These are phyloP conservation scores for Hippoglossus hippoglossus DNA, from an alignment of 2,797 vertebrate species.

Conservation along the genomic window DNA sequence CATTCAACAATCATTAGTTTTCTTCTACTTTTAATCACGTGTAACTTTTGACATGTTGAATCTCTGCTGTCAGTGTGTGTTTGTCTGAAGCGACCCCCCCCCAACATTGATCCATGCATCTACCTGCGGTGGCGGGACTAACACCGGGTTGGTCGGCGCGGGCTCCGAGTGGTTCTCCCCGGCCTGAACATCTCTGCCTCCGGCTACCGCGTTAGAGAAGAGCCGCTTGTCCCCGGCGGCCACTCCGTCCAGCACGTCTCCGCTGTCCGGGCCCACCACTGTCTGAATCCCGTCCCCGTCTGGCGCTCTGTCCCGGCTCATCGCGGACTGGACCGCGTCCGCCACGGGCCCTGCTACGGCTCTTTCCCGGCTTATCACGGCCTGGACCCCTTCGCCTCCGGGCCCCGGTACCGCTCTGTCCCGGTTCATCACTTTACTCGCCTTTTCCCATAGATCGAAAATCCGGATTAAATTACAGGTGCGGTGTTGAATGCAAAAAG, in stretches of 20 bases:
- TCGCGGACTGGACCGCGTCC: constrained; percentile 73
- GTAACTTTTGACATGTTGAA: background rate
- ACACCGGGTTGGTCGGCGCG: constrained; percentile 82
- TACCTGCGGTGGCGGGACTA: constrained; percentile 75
- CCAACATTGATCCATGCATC: background rate
- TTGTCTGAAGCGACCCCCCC: too few species aligned
- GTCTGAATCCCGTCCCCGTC: constrained; percentile 72
- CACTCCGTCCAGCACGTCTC: constrained; percentile 82
- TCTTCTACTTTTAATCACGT: background rate
- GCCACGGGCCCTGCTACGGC: constrained; percentile 74
- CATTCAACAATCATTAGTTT: too few species aligned
- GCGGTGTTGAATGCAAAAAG: background rate
- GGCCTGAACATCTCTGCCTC: constrained; percentile 78
- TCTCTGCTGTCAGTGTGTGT: background rate
- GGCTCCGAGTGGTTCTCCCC: constrained; percentile 84
- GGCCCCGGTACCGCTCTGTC: constrained; percentile 86
- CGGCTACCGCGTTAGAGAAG: constrained; percentile 76
- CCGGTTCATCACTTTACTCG: constrained; percentile 88
- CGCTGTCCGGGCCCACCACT: constrained; percentile 82
- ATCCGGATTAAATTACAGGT: constrained; percentile 27
- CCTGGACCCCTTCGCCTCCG: constrained; percentile 71
- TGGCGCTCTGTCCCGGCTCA: constrained; percentile 88
- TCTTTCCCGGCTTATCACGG: constrained; percentile 87
- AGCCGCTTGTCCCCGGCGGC: constrained; percentile 80
- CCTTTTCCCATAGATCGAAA: constrained; percentile 65